A percentile compares a stretch with the other conserved stretches of the same genome.
phyloP scores from a whole-genome alignment of 2,113 vertebrate genomes.

The Grus americana region DNA sequence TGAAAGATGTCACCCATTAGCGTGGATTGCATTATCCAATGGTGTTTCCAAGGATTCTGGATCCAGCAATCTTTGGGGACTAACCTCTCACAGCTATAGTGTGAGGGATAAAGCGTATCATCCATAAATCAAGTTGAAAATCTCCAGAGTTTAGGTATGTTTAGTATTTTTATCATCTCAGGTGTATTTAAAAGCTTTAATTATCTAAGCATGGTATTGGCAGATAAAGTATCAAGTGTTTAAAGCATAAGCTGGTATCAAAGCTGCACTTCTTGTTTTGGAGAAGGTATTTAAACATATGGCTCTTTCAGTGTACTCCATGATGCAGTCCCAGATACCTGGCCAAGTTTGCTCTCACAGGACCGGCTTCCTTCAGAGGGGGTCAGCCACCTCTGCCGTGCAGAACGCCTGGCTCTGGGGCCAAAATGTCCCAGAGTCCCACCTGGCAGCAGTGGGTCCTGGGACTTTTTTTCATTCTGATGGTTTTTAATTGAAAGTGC shows the following conservation, averaged over 20 bases:
- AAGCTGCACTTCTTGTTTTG: background rate
- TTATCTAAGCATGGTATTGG: background rate
- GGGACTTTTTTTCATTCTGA: background rate
- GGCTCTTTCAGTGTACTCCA: background rate
- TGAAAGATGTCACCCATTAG: background rate
- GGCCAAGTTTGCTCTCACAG: background rate
- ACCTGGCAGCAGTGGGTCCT: background rate
- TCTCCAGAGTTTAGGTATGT: background rate
- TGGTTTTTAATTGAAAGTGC: background rate
- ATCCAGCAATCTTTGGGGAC: background rate
- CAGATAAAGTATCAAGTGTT: background rate
- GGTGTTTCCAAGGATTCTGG: background rate
- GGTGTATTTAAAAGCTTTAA: background rate
- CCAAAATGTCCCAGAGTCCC: background rate
- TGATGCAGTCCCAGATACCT: background rate
- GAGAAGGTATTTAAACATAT: background rate
- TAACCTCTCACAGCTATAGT: background rate
- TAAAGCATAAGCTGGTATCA: background rate
- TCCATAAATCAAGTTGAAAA: background rate
- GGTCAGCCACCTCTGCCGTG: accelerated
- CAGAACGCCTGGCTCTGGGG: background rate
- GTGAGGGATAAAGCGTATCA: background rate
- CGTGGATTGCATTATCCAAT: background rate
- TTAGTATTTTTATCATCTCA: background rate
- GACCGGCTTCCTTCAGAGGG: background rate